Evolutionary conservation across 2,113 vertebrate species (phyloP).

Genomic region (Ailurus styani): DNA sequence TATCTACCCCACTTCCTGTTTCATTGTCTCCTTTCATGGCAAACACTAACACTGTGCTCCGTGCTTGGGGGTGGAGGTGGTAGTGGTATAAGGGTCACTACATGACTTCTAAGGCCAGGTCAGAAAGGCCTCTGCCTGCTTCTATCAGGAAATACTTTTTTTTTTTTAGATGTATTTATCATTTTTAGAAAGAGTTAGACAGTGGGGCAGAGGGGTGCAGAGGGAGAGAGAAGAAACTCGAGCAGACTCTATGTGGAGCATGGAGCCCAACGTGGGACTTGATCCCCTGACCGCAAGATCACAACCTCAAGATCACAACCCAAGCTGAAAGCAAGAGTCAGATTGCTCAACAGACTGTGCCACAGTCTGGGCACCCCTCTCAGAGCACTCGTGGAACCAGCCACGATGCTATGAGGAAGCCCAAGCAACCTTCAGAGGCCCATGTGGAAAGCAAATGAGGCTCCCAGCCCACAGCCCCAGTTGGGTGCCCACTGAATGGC

Average conservation of each 20-base stretch:
- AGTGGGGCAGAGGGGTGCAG: background rate
- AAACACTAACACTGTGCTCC: background rate
- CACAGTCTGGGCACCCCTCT: background rate
- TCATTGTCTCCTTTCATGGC: background rate
- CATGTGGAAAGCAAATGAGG: fast-evolving
- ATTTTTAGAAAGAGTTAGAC: background rate
- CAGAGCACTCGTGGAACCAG: background rate
- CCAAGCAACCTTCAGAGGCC: background rate
- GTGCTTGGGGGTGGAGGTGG: fast-evolving
- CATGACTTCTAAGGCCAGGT: background rate
- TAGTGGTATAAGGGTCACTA: background rate
- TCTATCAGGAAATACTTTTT: background rate
- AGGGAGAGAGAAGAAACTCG: background rate
- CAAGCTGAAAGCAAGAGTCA: background rate
- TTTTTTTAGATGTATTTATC: background rate
- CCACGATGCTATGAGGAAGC: background rate
- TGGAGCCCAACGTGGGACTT: background rate
- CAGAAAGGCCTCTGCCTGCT: background rate
- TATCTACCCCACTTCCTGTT: background rate
- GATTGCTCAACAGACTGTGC: background rate
- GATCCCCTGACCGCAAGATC: background rate
- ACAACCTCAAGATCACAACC: background rate
- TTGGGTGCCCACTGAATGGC: background rate
- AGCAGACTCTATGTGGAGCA: background rate
- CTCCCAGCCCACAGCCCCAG: background rate